Base-by-base conservation (phyloP, 1,140 invertebrate species). In the Asbolus verrucosus region DNA sequence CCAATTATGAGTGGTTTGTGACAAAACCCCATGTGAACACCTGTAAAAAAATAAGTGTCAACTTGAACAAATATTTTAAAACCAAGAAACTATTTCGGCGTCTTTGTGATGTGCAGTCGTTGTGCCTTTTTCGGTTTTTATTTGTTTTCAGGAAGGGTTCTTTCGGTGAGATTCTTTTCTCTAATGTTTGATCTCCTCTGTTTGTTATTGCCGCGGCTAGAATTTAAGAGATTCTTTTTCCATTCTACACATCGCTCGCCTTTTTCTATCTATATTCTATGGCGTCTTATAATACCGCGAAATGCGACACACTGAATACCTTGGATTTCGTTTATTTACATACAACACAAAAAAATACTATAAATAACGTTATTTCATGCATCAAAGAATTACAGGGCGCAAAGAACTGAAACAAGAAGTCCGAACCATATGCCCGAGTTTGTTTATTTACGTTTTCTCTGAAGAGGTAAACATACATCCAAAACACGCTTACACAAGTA, bases 151-250 rank as follows among this genome's bases (percentile, higher is more conserved):
- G 33, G 61, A 63, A 63, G 61, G 33, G 61, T 63, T 63, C 61
- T 63, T 63, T 39, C 61, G 61, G 39, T 39, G 61, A 63, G 46
- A 63, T 63, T 63, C 61, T 63, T 63, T 24, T 9, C 61, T 63
- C 61, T 63, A 63, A 63, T 63, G 61, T 38, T 43, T 63, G 61
- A 63, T 63, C 61, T 63, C 19, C 54, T 39, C 18, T 63, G 61
- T 63, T 63, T 63, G 61, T 63, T 63, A 63, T 63, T 63, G 61
- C 61, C 61, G 61, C 61, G 61, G 61, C 61, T 63, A 27, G 39
- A 63, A 63, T 63, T 63, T 63, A 63, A 38, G 60, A 63, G 60
- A 63, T 63, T 63, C 39, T 63, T 54, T 63, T 41, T 39, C 33
- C 61, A 63, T 63, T 43, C 61, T 30, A 19, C 15, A 54, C 61